phyloP scores from a whole-genome alignment of 2,113 vertebrate genomes.

The Rhineura floridana region DNA sequence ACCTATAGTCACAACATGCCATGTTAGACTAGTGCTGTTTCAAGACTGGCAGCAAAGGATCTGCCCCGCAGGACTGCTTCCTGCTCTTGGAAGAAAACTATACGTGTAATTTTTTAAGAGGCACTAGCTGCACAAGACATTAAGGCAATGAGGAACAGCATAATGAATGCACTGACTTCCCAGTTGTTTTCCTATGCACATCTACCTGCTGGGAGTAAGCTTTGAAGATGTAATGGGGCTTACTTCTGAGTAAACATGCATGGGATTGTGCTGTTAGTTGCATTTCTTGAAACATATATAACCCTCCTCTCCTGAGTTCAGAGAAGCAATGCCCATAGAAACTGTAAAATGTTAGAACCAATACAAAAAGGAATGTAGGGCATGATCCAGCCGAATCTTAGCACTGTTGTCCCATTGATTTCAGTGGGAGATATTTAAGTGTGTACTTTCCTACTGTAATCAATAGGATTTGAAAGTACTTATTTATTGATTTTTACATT shows the following conservation, averaged over 20 bases:
- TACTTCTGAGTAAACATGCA: background rate
- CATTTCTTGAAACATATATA: background rate
- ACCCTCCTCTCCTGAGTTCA: background rate
- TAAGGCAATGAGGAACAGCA: background rate
- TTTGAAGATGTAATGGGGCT: background rate
- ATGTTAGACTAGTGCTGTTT: background rate
- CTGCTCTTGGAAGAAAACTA: background rate
- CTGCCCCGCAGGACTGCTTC: background rate
- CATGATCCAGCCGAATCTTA: background rate
- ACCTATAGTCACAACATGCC: background rate
- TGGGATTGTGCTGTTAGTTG: background rate
- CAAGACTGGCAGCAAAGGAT: background rate
- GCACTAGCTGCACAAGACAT: background rate
- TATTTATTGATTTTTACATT: background rate
- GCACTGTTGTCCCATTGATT: background rate
- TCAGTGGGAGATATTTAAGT: background rate
- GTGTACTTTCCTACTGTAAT: background rate
- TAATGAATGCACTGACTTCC: background rate
- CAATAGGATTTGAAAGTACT: background rate
- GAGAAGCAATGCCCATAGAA: background rate
- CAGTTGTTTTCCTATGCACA: background rate
- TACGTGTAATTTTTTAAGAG: background rate
- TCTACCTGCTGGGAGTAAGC: background rate
- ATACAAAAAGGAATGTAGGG: background rate
- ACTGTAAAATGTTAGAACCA: background rate